phyloP scores from a whole-genome alignment of 2,113 vertebrate species.

The Jacana jacana region DNA sequence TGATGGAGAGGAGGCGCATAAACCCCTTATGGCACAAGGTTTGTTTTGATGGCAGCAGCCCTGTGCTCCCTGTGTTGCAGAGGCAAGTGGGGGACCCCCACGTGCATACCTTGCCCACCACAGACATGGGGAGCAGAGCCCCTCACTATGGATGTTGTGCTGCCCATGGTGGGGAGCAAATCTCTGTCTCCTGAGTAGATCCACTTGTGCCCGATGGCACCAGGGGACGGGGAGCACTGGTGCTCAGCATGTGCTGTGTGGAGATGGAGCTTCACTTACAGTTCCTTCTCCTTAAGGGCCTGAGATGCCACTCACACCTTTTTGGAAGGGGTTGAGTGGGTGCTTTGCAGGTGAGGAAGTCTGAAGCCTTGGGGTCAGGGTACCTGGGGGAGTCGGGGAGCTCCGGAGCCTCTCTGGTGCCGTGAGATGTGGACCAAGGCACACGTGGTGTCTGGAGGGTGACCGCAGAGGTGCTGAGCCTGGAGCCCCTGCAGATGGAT shows the following conservation, averaged over 20 bases:
- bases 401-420: background rate
- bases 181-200: rapidly evolving
- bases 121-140: background rate
- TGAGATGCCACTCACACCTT: background rate
- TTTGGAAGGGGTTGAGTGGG: background rate
- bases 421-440: rapidly evolving
- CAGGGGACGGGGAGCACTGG: background rate
- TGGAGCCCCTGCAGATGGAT: rapidly evolving
- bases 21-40: background rate
- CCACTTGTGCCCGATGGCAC: rapidly evolving
- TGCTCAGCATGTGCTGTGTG: rapidly evolving
- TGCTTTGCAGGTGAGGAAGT: background rate
- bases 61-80: background rate
- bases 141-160: background rate
- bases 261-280: background rate
- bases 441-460: background rate
- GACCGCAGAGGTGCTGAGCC: background rate
- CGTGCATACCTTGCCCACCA: background rate
- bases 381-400: background rate
- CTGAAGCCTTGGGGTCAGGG: background rate
- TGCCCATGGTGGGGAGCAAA: rapidly evolving
- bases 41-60: background rate
- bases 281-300: background rate
- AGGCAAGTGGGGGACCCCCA: rapidly evolving
- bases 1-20: background rate